These are phyloP conservation scores for Diploptera punctata DNA, from an alignment of 2,888 invertebrate species.

Conservation along the genomic window DNA sequence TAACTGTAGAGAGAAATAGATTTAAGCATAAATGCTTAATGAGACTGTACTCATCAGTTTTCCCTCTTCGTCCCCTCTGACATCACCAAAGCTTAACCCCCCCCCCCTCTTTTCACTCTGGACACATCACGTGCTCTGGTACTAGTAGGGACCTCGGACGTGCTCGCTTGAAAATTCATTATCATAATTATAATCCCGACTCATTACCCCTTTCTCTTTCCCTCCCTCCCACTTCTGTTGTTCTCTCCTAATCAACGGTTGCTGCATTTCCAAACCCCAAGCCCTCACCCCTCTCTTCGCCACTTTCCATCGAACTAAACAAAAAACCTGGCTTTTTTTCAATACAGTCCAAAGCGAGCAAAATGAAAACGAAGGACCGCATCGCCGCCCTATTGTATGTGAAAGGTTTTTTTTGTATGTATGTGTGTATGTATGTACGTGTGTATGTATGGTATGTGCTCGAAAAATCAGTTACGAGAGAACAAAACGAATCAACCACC, in stretches of 20 bases:
- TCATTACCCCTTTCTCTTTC: slow-evolving; percentile 39
- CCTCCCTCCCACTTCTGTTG: slow-evolving; percentile 41
- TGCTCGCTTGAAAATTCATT: slow-evolving; percentile 42
- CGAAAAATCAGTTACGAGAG: slow-evolving; percentile 56
- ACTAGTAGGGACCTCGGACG: slow-evolving; percentile 23
- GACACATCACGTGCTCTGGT: slow-evolving; percentile 33
- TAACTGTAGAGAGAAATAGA: slow-evolving; percentile 25
- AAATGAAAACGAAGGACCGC: slow-evolving; percentile 30
- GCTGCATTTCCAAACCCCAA: slow-evolving; percentile 29
- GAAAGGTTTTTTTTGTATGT: slow-evolving; percentile 33
- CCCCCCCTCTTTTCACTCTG: neutral
- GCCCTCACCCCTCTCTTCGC: slow-evolving; percentile 24
- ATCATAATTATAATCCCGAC: slow-evolving; percentile 44
- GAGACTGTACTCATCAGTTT: slow-evolving; percentile 31
- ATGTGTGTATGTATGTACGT: slow-evolving; percentile 25
- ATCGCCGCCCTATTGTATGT: slow-evolving; percentile 37
- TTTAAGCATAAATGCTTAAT: slow-evolving; percentile 31
- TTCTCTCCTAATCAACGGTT: slow-evolving; percentile 40
- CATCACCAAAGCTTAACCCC: slow-evolving; percentile 11
- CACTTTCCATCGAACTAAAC: slow-evolving; percentile 39
- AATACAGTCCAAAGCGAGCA: slow-evolving; percentile 35
- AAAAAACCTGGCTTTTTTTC: slow-evolving; percentile 37
- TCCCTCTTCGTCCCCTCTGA: slow-evolving; percentile 36
- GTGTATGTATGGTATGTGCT: slow-evolving; percentile 40
- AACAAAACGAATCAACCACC: slow-evolving; percentile 50